Evolutionary conservation across 2,797 vertebrate species (phyloP).

Genomic region (Australoheros facetus): DNA sequence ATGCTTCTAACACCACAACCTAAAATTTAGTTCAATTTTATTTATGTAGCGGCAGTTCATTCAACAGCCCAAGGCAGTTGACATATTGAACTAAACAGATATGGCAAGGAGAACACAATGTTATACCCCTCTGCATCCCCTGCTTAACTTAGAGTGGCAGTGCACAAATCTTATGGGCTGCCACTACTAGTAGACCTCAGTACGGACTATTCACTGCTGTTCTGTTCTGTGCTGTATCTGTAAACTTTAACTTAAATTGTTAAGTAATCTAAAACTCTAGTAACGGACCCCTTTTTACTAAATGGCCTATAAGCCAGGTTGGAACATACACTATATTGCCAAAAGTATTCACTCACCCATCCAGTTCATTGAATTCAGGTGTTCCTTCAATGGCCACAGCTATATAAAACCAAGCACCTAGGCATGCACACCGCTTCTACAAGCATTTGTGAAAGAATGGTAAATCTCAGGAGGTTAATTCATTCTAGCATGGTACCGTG

Average conservation of each 20-base stretch:
- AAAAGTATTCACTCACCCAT: no score
- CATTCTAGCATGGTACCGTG: no score
- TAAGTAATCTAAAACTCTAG: not conserved
- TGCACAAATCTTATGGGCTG: not conserved
- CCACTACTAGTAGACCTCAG: not conserved
- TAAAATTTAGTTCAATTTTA: not conserved
- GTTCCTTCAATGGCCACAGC: no score
- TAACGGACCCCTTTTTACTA: not conserved
- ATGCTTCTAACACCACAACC: not conserved
- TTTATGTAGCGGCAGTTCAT: not conserved
- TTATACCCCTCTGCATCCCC: not conserved
- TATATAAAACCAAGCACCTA: no score
- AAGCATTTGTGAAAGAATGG: no score
- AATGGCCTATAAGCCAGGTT: not conserved
- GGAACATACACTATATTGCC: no score
- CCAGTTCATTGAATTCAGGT: no score
- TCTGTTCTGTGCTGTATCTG: not conserved
- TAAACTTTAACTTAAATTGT: not conserved
- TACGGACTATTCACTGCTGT: not conserved
- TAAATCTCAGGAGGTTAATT: no score
- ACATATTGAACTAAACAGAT: not conserved
- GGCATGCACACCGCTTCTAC: no score
- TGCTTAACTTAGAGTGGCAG: not conserved
- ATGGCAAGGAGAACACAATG: not conserved
- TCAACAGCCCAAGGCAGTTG: not conserved